A percentile compares a stretch with the other conserved stretches of the same genome.
These are phyloP conservation scores for Tinea semifulvella DNA, from an alignment of 2,888 invertebrate genomes.

Conservation along the genomic window DNA sequence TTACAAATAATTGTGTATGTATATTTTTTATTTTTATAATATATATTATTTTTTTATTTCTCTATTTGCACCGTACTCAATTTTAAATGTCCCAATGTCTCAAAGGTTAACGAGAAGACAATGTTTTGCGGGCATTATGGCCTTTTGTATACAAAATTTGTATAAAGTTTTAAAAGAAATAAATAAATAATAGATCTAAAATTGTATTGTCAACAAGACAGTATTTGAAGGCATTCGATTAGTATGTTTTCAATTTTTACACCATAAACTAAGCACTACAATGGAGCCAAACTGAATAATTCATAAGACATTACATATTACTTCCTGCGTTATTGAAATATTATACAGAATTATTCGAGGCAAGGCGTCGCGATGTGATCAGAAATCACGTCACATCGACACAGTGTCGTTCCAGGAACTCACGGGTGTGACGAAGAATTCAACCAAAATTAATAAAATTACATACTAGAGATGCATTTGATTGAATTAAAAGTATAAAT, in stretches of 20 bases:
- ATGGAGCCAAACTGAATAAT: conserved; percentile 1
- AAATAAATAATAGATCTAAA: no score
- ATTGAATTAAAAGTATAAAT: no score
- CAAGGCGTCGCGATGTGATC: conserved; percentile 42
- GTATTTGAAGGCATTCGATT: background rate
- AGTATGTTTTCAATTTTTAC: background rate
- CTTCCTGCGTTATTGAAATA: conserved; percentile 22
- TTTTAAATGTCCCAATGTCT: no score
- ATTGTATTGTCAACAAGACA: background rate
- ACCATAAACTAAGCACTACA: conserved; percentile 1
- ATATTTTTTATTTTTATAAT: no score
- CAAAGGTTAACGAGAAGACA: no score
- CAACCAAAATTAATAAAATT: conserved; percentile 46
- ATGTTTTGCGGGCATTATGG: no score
- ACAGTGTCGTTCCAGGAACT: conserved; percentile 36
- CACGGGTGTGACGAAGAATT: conserved; percentile 34
- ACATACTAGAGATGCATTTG: conserved; percentile 23
- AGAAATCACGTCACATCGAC: conserved; percentile 39
- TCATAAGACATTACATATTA: conserved; percentile 13
- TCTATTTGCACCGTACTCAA: no score
- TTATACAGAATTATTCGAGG: conserved; percentile 25
- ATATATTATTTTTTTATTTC: no score
- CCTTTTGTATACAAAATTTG: no score
- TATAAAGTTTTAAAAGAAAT: no score
- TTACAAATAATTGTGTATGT: no score